A percentile compares a stretch with the other conserved stretches of the same genome.
These are phyloP conservation scores for Drosophila anomalata DNA, from an alignment of 2,888 invertebrate species.

Conservation along the genomic window DNA sequence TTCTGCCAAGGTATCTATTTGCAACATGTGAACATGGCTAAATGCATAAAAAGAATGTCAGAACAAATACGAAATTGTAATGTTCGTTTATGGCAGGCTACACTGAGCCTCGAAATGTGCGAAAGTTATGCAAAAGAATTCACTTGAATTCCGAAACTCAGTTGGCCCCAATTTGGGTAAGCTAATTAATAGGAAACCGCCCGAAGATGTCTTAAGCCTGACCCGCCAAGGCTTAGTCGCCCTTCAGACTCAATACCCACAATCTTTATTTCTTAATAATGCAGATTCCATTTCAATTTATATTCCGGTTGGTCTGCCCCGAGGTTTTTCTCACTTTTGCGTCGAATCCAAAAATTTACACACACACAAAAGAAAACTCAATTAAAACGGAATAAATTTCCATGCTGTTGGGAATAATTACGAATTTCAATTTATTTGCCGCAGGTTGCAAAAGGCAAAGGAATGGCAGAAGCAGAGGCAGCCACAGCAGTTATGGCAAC, in stretches of 20 bases:
- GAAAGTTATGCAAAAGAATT: not conserved
- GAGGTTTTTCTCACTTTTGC: constrained; percentile 38
- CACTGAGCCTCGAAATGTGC: not conserved
- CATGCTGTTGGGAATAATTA: constrained; percentile 78
- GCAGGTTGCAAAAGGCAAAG: constrained; percentile 65
- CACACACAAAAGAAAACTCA: constrained; percentile 70
- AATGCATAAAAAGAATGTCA: constrained; percentile 2
- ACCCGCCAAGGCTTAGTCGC: not conserved
- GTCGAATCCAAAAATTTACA: constrained; percentile 36
- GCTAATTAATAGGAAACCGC: constrained; percentile 24
- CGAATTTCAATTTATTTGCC: constrained; percentile 79
- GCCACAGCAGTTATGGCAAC: constrained; percentile 47
- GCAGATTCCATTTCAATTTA: constrained; percentile 70
- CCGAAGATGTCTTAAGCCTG: constrained; percentile 6
- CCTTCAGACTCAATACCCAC: constrained; percentile 10
- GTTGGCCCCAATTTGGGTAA: constrained; percentile 4
- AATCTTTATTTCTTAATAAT: constrained; percentile 65
- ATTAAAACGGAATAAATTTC: constrained; percentile 78
- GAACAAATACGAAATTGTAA: not conserved
- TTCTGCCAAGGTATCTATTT: constrained; percentile 4
- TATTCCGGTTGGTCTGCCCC: constrained; percentile 42
- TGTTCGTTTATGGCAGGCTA: not conserved
- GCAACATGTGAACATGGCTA: constrained; percentile 8
- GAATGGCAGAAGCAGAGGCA: constrained; percentile 44
- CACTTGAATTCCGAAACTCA: constrained; percentile 1